phyloP scores from a whole-genome alignment of 2,888 invertebrate species.

The Sepiola atlantica region DNA sequence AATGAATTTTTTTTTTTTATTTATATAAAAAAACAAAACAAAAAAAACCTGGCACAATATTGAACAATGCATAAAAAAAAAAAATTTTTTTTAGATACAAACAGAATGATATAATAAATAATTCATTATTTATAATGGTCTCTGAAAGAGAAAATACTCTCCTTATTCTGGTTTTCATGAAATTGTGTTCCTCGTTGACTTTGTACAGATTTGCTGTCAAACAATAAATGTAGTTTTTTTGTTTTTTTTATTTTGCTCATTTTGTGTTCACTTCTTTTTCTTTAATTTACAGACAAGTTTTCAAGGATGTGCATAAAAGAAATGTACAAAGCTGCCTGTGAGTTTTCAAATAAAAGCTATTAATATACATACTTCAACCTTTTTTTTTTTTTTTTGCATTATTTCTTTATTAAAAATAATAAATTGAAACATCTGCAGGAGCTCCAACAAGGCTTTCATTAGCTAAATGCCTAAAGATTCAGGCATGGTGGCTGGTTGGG shows the following conservation, averaged over 20 bases:
- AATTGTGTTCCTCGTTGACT: neutral
- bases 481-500: no score
- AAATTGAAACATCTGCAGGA: no score
- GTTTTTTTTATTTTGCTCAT: neutral
- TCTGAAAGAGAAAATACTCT: neutral
- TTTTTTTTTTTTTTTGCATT: neutral
- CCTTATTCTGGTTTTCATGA: neutral
- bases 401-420: no score
- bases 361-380: neutral
- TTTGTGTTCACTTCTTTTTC: no score
- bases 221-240: neutral
- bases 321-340: slow-evolving; percentile 18
- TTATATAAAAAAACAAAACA: no score
- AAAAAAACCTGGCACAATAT: no score
- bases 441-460: no score
- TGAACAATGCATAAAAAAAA: no score
- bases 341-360: slow-evolving; percentile 4
- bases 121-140: neutral
- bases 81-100: no score
- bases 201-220: neutral
- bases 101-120: no score
- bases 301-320: neutral
- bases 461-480: no score
- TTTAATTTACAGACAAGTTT: neutral
- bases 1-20: no score